A percentile compares a stretch with the other conserved stretches of the same genome.
These are phyloP conservation scores for Hydrozoanthus gracilis DNA, from an alignment of 92 coral and sea anemone species.

Conservation along the genomic window DNA sequence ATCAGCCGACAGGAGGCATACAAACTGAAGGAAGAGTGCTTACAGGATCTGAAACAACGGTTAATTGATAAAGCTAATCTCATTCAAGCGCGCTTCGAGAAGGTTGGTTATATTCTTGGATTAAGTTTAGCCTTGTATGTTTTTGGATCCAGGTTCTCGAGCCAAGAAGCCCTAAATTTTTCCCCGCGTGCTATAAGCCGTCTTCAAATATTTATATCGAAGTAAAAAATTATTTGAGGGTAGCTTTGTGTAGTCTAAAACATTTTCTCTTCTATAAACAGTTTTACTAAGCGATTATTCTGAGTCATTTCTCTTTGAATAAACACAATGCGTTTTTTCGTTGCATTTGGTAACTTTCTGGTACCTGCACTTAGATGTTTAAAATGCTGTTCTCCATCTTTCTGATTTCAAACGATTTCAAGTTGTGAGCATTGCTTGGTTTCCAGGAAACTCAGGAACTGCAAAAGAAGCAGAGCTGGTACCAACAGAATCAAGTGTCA, in stretches of 20 bases:
- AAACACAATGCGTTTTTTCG: too few species aligned
- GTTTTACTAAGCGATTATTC: too few species aligned
- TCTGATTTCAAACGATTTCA: neutral
- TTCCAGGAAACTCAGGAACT: constrained; percentile 95
- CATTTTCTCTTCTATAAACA: too few species aligned
- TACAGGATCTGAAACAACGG: constrained; percentile 96
- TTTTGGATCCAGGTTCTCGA: neutral
- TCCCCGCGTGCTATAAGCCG: too few species aligned
- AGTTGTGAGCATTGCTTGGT: neutral
- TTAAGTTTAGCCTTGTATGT: neutral
- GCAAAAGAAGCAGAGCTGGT: constrained; percentile 98
- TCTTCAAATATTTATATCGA: too few species aligned
- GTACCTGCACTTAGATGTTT: neutral
- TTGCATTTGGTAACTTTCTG: too few species aligned
- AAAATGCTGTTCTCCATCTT: neutral
- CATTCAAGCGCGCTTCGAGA: constrained; percentile 97
- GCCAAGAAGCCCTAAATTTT: too few species aligned
- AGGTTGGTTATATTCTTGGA: constrained; percentile 59
- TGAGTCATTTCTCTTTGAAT: too few species aligned
- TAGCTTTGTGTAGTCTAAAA: too few species aligned
- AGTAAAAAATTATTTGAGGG: too few species aligned
- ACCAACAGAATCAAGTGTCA: constrained; percentile 97
- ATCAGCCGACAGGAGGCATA: constrained; percentile 88
- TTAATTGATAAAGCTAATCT: constrained; percentile 97
- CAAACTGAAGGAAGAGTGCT: constrained; percentile 97